Evolutionary conservation across 35 echinoderm and acorn worm species (phyloP), one percentile per base, ranked within the genome.

Genomic region (Amphiura filiformis): DNA sequence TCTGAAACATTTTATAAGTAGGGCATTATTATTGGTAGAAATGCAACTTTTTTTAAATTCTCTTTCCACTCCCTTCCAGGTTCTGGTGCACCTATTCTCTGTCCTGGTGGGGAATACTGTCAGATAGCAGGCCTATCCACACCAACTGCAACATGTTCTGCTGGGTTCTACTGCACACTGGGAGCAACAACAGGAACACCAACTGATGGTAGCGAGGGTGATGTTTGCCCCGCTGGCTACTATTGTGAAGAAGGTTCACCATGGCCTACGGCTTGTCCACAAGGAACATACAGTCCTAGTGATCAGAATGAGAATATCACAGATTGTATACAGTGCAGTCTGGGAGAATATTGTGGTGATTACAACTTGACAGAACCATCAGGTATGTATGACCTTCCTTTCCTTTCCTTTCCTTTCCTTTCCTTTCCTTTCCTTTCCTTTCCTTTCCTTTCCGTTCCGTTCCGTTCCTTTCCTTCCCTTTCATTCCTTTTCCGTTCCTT

Each of bases 261-360:
- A 15, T 94, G 89, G 23, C 90, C 96, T 32, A 42, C 38, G 1
- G 70, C 86, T 1, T 98, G 96, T 79, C 92, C 92, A 0, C 93
- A 83, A 13, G 96, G 96, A 41, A 98, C 96, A 0, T 98, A 89
- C 84, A 98, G 89, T 65, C 86, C 86, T 22, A 84, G 78, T 75
- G 80, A 65, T 0, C 89, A 57, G 86, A 98, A 98, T 80, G 84
- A 86, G 23, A 98, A 98, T 36, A 47, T 94, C 20, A 83, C 92
- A 0, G 96, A 98, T 37, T 98, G 92, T 76, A 39, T 92, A 57
- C 61, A 88, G 22, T 98, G 96, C 79, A 42, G 78, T 32, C 89
- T 86, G 31, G 96, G 92, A 78, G 86, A 98, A 34, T 98, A 94
- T 77, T 98, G 96, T 78, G 96, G 96, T n/a, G 92, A 91, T 41